A percentile compares a stretch with the other conserved stretches of the same genome.
Evolutionary conservation across 1,140 invertebrate species (phyloP).

Genomic region (Drosophila jambulina): DNA sequence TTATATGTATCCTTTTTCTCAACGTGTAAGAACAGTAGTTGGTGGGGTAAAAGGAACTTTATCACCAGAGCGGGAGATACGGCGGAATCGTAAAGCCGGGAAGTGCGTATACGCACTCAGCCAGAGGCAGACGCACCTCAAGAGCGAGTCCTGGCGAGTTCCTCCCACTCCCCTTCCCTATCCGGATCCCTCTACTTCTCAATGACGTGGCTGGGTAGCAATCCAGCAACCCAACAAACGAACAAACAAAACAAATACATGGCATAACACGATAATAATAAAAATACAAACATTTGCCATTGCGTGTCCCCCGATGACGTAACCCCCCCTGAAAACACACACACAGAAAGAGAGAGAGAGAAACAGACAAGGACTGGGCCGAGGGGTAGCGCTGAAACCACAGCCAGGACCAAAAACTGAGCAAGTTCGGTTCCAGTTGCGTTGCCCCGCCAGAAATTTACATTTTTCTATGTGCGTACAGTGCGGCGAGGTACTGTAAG

Average conservation of each 20-base stretch:
- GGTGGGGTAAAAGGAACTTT: slow-evolving; percentile 14
- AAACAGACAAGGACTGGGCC: not conserved
- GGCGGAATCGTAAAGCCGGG: slow-evolving; percentile 13
- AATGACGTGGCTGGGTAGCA: slow-evolving; percentile 43
- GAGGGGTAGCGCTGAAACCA: slow-evolving; percentile 17
- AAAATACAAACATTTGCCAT: slow-evolving; percentile 72
- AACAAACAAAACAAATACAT: slow-evolving; percentile 49
- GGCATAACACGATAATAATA: slow-evolving; percentile 56
- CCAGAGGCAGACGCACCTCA: slow-evolving; percentile 22
- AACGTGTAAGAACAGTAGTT: not conserved
- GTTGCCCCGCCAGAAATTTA: slow-evolving; percentile 29
- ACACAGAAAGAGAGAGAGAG: slow-evolving; percentile 5
- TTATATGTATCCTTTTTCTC: not conserved
- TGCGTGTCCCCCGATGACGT: slow-evolving; percentile 77
- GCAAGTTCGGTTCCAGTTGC: slow-evolving; percentile 24
- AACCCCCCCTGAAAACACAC: slow-evolving; percentile 45
- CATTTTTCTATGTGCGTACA: slow-evolving; percentile 33
- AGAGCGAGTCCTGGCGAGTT: slow-evolving; percentile 6
- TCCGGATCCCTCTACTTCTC: slow-evolving; percentile 7
- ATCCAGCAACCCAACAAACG: slow-evolving; percentile 52
- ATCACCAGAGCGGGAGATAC: slow-evolving; percentile 27
- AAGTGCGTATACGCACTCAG: slow-evolving; percentile 20
- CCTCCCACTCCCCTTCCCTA: not conserved
- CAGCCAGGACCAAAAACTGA: slow-evolving; percentile 14
- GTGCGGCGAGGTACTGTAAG: slow-evolving; percentile 7